Evolutionary conservation across 1,140 invertebrate species (phyloP).

Genomic region (Hyles euphorbiae): DNA sequence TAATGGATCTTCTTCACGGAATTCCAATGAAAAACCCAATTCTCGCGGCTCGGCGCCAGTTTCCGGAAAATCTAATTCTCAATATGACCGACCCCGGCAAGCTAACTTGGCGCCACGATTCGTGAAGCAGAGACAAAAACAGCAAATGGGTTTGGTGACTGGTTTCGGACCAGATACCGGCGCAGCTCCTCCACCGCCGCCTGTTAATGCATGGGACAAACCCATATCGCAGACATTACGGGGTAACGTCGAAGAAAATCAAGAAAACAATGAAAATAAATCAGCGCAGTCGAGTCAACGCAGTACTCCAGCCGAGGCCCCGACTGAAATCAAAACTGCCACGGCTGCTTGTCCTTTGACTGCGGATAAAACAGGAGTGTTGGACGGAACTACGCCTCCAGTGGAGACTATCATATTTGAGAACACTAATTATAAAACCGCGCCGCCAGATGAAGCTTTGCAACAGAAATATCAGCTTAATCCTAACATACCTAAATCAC

Average conservation of each 20-base stretch:
- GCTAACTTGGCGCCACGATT: conserved; percentile 86
- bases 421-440: conserved; percentile 91
- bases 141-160: conserved; percentile 57
- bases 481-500: conserved; percentile 55
- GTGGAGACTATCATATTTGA: conserved; percentile 94
- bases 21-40: conserved; percentile 68
- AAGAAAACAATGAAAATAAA: conserved; percentile 64
- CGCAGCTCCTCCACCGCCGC: conserved; percentile 78
- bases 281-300: conserved; percentile 75
- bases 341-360: conserved; percentile 41
- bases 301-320: conserved; percentile 77
- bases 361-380: conserved; percentile 71
- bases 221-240: conserved; percentile 82
- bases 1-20: conserved; percentile 65
- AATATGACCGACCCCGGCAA: conserved; percentile 78
- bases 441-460: conserved; percentile 75
- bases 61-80: conserved; percentile 52
- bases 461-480: conserved; percentile 78
- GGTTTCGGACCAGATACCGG: conserved; percentile 58
- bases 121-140: conserved; percentile 81
- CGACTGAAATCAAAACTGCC: conserved; percentile 64
- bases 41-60: conserved; percentile 56
- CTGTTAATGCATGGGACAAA: conserved; percentile 91
- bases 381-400: conserved; percentile 85
- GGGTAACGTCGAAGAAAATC: conserved; percentile 65